Evolutionary conservation across 2,113 vertebrate species (phyloP).

Genomic region (Zosterops japonicus): DNA sequence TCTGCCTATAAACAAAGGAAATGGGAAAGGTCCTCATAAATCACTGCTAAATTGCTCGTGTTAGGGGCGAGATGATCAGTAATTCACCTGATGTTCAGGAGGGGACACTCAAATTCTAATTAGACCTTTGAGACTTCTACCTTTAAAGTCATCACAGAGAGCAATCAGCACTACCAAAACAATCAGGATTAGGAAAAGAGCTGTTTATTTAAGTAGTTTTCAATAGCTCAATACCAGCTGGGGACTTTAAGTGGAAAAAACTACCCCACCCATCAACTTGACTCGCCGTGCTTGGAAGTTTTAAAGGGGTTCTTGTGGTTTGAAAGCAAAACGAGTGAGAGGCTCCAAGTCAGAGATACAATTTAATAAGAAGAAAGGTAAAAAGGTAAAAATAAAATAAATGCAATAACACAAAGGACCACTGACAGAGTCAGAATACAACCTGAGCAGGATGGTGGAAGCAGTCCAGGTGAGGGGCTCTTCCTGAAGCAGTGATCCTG

Average conservation of each 20-base stretch:
- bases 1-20: neutral
- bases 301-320: neutral
- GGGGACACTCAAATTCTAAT: neutral
- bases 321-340: too few relatives aligned
- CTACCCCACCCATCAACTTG: neutral
- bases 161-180: neutral
- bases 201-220: neutral
- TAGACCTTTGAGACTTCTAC: neutral
- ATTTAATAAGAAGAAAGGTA: too few relatives aligned
- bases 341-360: too few relatives aligned
- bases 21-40: neutral
- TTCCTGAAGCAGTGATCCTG: too few relatives aligned
- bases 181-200: neutral
- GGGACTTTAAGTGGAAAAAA: neutral
- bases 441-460: too few relatives aligned
- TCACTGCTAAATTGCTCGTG: neutral
- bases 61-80: neutral
- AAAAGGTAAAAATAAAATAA: too few relatives aligned
- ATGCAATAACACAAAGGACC: too few relatives aligned
- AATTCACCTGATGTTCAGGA: neutral
- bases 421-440: too few relatives aligned
- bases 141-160: neutral
- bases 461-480: too few relatives aligned
- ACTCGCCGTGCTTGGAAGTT: neutral
- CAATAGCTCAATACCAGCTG: neutral